Base-by-base conservation (phyloP, 1,140 invertebrate species). In the Hyles euphorbiae region DNA sequence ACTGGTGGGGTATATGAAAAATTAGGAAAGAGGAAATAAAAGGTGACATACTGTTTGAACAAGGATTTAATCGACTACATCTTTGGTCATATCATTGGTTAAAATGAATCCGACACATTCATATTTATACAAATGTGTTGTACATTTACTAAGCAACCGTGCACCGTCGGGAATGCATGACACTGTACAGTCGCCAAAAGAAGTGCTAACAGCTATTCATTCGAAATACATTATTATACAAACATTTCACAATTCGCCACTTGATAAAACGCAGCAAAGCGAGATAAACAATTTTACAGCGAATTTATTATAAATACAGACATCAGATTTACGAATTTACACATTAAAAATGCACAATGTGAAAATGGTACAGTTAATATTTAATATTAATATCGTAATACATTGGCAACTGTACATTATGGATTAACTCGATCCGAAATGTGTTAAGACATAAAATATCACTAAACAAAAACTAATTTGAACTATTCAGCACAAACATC, bases 1-100 rank as follows among this genome's bases (percentile, higher is more conserved):
- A 22, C 22, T 1, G 22, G 22, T 22, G 22, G 22, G 22, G 0
- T 22, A 22, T 22, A 22, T 22, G 22, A 22, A 10, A 48, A 8
- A 22, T 48, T 0, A 22, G 46, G 46, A 10, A 10, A 5, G 12
- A 5, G 2, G 3, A 77, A 81, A 77, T 62, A 68, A 76, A 74
- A 80, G 34, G 54, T 56, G 34, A 11, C 12, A 43, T 69, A 60
- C 63, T 74, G 36, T 70, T 79, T 74, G 77, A 87, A 88, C 82
- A 84, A 85, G 64, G 68, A 56, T 88, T 85, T 88, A 88, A 81
- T 88, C 70, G 78, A 74, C 83, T 88, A 88, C 82, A 78, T 88
- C 85, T 88, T 88, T 88, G 85, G 85, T 88, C 82, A 76, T 79
- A 87, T 88, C 85, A 88, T 88, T 88, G 85, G 85, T 87, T 85